phyloP scores from a whole-genome alignment of 2,113 vertebrate species.

The Melanotaenia duboulayi region DNA sequence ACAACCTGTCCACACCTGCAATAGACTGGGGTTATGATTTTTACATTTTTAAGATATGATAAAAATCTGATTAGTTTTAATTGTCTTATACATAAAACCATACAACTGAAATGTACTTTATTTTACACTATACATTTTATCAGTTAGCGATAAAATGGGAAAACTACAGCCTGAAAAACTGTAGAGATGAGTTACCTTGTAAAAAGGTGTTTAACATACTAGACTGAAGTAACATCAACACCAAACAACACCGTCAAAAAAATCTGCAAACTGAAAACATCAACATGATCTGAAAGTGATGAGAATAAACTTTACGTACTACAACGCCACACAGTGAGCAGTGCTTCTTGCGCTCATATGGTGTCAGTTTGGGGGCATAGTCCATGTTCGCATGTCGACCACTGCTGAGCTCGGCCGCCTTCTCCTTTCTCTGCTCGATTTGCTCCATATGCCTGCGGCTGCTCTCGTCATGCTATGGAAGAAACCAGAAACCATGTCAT shows the following conservation, averaged over 20 bases:
- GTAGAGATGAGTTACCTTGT: no score
- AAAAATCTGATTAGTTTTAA: no score
- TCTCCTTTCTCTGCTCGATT: conserved; percentile 98
- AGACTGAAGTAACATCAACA: background rate
- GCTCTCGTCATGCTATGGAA: conserved; percentile 93
- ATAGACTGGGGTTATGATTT: no score
- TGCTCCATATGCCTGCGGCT: conserved; percentile 98
- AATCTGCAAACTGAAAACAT: background rate
- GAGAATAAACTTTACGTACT: conserved; percentile 79
- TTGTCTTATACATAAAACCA: no score
- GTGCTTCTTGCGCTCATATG: conserved; percentile 96
- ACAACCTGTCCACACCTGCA: no score
- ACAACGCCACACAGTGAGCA: conserved; percentile 91
- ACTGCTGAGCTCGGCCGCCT: conserved; percentile 97
- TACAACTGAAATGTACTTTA: no score
- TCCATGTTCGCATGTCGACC: conserved; percentile 96
- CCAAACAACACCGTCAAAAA: background rate
- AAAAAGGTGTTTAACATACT: background rate
- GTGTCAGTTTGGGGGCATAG: conserved; percentile 97
- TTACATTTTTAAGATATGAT: no score
- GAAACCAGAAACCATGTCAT: conserved; percentile 20
- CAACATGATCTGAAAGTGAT: background rate
- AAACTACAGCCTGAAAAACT: background rate
- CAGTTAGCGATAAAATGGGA: background rate
- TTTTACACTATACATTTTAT: background rate